A percentile compares a stretch with the other conserved stretches of the same genome.
Evolutionary conservation across 2,888 invertebrate species (phyloP).

Genomic region (Yponomeuta evonymella): DNA sequence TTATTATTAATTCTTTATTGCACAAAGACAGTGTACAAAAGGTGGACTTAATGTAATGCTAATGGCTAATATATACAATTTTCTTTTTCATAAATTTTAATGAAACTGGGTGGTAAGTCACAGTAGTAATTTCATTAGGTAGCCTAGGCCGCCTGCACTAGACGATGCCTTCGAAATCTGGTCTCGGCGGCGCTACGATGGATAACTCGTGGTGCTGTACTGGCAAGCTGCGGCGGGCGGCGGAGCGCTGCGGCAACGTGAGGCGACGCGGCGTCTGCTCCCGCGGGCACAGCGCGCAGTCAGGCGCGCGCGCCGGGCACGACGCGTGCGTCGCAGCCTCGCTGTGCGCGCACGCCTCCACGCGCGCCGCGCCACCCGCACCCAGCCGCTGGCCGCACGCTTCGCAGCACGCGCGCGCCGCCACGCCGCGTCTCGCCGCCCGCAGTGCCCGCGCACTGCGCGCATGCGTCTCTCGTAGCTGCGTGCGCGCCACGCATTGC

Average conservation of each 20-base stretch:
- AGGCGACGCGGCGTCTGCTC: constrained; percentile 26
- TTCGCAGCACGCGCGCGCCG: constrained; percentile 48
- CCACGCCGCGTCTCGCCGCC: constrained; percentile 45
- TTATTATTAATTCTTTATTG: no score
- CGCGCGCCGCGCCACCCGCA: constrained; percentile 23
- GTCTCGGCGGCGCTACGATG: constrained; percentile 60
- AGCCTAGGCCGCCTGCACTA: constrained; percentile 22
- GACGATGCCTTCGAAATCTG: constrained; percentile 59
- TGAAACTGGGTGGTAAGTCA: no score
- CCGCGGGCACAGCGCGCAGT: constrained; percentile 42
- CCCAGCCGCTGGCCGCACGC: constrained; percentile 42
- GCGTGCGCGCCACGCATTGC: constrained; percentile 15
- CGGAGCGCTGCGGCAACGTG: constrained; percentile 32
- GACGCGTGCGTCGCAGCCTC: constrained; percentile 23
- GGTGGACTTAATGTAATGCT: no score
- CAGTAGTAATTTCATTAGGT: no score
- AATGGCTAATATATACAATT: no score
- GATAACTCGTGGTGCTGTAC: constrained; percentile 38
- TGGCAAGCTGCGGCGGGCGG: constrained; percentile 14
- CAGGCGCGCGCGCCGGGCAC: constrained; percentile 38
- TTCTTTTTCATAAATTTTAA: no score
- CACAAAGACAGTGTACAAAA: no score
- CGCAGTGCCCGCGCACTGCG: constrained; percentile 36
- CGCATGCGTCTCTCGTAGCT: constrained; percentile 32
- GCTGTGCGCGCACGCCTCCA: constrained; percentile 12